Percentiles rank a stretch among this genome's conserved stretches.
Conservation (phyloP, 1,140 invertebrate species). For the Mesaphorura yosii region DNA sequence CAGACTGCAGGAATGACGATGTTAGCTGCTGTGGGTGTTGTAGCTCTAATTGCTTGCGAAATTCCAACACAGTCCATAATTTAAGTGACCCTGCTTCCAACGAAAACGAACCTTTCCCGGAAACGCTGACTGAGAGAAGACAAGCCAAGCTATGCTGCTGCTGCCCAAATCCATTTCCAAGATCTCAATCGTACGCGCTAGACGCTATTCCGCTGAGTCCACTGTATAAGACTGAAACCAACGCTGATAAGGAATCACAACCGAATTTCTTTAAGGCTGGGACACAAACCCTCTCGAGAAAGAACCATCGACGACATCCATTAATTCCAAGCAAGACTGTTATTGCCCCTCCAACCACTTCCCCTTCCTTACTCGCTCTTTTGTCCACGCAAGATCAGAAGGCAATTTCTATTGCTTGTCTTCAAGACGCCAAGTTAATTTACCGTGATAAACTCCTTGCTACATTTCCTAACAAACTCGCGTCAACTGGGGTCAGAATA, state of each 20-base stretch:
- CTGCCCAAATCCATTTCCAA: constrained; percentile 23
- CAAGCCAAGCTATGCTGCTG: constrained; percentile 1
- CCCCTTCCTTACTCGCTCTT: constrained; percentile 1
- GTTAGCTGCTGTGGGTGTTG: constrained; percentile 28
- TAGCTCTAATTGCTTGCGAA: constrained; percentile 25
- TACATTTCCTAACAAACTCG: constrained; percentile 27
- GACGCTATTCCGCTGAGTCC: not conserved
- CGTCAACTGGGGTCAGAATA: constrained; percentile 25
- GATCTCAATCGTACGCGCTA: constrained; percentile 25
- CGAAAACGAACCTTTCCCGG: not conserved
- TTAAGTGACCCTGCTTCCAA: not conserved
- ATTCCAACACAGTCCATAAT: constrained; percentile 4
- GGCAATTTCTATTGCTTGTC: constrained; percentile 26
- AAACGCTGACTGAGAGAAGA: not conserved
- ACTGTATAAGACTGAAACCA: not conserved
- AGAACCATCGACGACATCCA: constrained; percentile 34
- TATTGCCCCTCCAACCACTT: constrained; percentile 15
- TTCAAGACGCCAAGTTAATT: constrained; percentile 25
- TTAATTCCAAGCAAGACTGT: constrained; percentile 27
- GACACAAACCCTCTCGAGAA: not conserved
- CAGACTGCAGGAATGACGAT: constrained; percentile 16
- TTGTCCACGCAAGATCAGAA: constrained; percentile 20
- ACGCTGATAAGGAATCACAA: not conserved
- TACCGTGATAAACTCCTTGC: constrained; percentile 26
- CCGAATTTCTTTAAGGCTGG: not conserved